phyloP scores from a whole-genome alignment of 1,140 invertebrate genomes.

The Drosophila grimshawi region DNA sequence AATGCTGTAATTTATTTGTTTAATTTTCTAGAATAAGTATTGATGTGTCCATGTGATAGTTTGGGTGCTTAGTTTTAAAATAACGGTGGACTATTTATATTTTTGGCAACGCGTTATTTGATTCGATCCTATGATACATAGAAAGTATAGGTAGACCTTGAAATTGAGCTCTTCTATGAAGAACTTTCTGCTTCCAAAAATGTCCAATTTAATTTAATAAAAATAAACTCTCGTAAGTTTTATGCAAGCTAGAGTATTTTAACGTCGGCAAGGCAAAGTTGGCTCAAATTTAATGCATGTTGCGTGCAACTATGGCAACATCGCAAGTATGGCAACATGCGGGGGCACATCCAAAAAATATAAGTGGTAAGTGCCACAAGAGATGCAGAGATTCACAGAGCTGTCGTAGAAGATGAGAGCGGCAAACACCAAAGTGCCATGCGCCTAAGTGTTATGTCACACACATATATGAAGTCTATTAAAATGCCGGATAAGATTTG shows the following conservation, averaged over 20 bases:
- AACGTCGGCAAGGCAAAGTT: not conserved
- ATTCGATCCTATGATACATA: too few species aligned
- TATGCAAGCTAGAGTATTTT: not conserved
- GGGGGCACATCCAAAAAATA: not conserved
- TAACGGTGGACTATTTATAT: too few species aligned
- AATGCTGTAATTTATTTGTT: too few species aligned
- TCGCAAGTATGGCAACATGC: not conserved
- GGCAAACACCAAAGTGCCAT: slow-evolving; percentile 3
- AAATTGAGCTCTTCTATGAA: too few species aligned
- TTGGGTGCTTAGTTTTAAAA: too few species aligned
- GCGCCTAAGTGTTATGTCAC: slow-evolving; percentile 1
- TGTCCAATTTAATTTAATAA: too few species aligned
- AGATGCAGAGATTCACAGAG: slow-evolving; percentile 2
- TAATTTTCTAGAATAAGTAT: too few species aligned
- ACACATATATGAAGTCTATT: slow-evolving; percentile 3
- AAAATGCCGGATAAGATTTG: not conserved
- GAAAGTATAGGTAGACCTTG: too few species aligned
- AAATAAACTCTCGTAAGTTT: too few species aligned
- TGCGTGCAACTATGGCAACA: slow-evolving; percentile 44
- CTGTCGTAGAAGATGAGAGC: slow-evolving; percentile 2
- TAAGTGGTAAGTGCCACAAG: slow-evolving; percentile 14
- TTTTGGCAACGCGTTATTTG: too few species aligned
- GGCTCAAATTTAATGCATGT: slow-evolving; percentile 59
- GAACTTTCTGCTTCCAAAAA: too few species aligned
- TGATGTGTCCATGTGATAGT: too few species aligned